Evolutionary conservation across 2,113 vertebrate species (phyloP).

Genomic region (Ramphastos sulfuratus): DNA sequence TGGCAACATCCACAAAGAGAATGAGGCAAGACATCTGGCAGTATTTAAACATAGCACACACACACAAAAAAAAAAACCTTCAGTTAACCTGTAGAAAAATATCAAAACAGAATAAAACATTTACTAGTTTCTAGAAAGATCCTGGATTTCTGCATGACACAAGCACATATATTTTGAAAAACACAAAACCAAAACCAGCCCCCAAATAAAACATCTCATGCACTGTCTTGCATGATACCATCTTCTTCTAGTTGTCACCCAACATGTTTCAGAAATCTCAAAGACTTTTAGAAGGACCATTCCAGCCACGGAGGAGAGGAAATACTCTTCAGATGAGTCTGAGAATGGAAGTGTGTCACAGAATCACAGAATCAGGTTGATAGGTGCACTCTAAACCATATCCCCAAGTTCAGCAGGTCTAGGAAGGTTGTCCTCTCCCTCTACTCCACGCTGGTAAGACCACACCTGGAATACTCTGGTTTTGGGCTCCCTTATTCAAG

Average conservation of each 20-base stretch:
- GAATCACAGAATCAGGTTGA: too few species aligned
- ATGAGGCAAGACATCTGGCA: neutral
- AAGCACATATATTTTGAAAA: neutral
- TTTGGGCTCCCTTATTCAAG: too few species aligned
- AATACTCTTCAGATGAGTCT: neutral
- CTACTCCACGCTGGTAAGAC: too few species aligned
- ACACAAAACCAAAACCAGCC: too few species aligned
- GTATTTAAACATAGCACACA: neutral
- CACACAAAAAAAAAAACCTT: too few species aligned
- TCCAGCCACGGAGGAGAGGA: neutral
- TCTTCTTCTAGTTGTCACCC: neutral
- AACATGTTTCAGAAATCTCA: neutral
- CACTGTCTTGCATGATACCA: neutral
- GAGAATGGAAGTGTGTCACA: neutral
- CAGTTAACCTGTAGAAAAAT: neutral
- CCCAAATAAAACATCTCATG: neutral
- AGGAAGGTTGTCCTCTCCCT: too few species aligned
- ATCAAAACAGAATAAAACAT: neutral
- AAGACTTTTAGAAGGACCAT: neutral
- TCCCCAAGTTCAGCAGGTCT: too few species aligned
- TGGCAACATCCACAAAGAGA: neutral
- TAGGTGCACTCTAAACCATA: too few species aligned
- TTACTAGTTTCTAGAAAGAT: neutral
- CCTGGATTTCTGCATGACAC: neutral
- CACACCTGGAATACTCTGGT: too few species aligned